Evolutionary conservation across 2,888 invertebrate genomes (phyloP).

Genomic region (Sisyra nigra): DNA sequence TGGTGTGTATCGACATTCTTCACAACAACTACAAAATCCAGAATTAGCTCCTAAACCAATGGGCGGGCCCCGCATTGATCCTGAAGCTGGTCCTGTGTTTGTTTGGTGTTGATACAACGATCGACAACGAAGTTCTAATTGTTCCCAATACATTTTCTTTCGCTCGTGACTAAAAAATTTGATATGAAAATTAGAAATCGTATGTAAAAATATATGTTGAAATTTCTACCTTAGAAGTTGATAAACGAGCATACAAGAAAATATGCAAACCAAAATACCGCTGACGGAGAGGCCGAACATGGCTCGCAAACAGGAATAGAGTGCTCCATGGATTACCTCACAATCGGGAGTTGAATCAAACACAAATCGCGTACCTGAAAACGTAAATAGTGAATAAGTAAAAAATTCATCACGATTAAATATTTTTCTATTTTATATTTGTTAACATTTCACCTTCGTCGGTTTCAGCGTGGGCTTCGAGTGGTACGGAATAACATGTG

Average conservation of each 20-base stretch:
- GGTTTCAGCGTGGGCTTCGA: slow-evolving; percentile 43
- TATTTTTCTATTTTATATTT: neutral
- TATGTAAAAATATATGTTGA: slow-evolving; percentile 6
- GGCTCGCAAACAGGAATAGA: slow-evolving; percentile 75
- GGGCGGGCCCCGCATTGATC: slow-evolving; percentile 28
- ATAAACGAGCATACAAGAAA: slow-evolving; percentile 84
- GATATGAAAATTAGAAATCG: slow-evolving; percentile 15
- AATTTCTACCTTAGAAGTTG: slow-evolving; percentile 55
- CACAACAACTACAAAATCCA: slow-evolving; percentile 48
- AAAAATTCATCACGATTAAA: neutral
- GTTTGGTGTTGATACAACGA: slow-evolving; percentile 51
- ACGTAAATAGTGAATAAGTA: slow-evolving; percentile 4
- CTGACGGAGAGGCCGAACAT: slow-evolving; percentile 84
- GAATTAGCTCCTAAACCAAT: slow-evolving; percentile 25
- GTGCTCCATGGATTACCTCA: slow-evolving; percentile 77
- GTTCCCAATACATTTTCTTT: slow-evolving; percentile 92
- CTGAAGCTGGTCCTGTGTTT: slow-evolving; percentile 22
- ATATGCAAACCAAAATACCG: slow-evolving; percentile 79
- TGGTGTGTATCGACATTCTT: slow-evolving; percentile 46
- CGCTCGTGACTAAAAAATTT: slow-evolving; percentile 78
- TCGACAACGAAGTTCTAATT: slow-evolving; percentile 68
- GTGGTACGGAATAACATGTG: slow-evolving; percentile 59
- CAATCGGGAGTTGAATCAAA: slow-evolving; percentile 79
- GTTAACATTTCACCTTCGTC: slow-evolving; percentile 32
- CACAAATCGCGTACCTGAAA: slow-evolving; percentile 53